phyloP scores from a whole-genome alignment of 2,797 vertebrate species.

The Oreortyx pictus region DNA sequence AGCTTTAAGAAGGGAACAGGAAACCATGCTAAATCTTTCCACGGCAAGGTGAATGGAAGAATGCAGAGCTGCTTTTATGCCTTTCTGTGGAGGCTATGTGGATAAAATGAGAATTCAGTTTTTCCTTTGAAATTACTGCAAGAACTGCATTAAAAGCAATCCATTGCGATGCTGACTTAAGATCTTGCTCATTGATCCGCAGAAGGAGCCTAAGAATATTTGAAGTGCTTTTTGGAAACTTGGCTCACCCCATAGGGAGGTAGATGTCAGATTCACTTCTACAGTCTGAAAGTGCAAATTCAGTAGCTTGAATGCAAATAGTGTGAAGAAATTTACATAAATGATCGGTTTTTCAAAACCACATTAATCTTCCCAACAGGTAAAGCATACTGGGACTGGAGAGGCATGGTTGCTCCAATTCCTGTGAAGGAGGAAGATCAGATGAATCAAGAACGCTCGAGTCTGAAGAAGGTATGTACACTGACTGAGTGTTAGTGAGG shows the following conservation, averaged over 20 bases:
- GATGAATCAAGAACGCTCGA: background rate
- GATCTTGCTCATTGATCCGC: background rate
- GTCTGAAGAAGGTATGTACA: background rate
- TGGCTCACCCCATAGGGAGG: background rate
- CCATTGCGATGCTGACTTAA: background rate
- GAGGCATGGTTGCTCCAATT: background rate
- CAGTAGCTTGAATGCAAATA: background rate
- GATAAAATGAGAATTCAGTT: background rate
- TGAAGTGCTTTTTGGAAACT: background rate
- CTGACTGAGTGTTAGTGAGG: background rate
- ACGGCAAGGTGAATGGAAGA: background rate
- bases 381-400: slow-evolving; percentile 42
- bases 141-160: background rate
- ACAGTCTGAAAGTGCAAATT: background rate
- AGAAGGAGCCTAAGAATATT: background rate
- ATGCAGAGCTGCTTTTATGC: background rate
- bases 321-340: slow-evolving; percentile 30
- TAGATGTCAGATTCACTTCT: background rate
- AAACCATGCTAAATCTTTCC: background rate
- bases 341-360: slow-evolving; percentile 31
- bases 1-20: background rate
- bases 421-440: background rate
- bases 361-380: slow-evolving; percentile 43
- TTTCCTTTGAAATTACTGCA: background rate
- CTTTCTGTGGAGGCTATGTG: background rate